Conservation (phyloP, 2,888 invertebrate species). For the Emmelina monodactyla region DNA sequence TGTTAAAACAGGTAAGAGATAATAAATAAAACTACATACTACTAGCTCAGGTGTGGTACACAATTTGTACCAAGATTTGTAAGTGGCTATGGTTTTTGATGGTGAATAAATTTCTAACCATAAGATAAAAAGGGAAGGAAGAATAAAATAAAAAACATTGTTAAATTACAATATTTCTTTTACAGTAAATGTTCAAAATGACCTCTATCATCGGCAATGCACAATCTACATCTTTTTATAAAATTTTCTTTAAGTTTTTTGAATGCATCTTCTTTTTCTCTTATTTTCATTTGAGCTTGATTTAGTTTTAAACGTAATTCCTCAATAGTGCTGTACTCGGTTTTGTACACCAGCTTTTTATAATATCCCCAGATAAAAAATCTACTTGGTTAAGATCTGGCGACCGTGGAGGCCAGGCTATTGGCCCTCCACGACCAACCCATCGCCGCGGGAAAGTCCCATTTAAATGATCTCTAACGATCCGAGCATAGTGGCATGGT, state of each 20-base stretch:
- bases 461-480: slow-evolving; percentile 7
- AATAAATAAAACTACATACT: too few relatives aligned
- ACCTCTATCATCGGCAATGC: not conserved
- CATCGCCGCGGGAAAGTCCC: slow-evolving; percentile 11
- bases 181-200: not conserved
- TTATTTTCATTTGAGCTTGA: not conserved
- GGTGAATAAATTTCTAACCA: too few relatives aligned
- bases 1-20: too few relatives aligned
- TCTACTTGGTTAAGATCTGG: slow-evolving; percentile 14
- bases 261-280: slow-evolving; percentile 2
- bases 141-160: too few relatives aligned
- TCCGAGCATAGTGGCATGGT: slow-evolving; percentile 6
- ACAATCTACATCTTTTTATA: slow-evolving; percentile 1
- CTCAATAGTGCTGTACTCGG: not conserved
- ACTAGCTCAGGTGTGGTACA: too few relatives aligned
- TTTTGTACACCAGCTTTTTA: slow-evolving; percentile 6
- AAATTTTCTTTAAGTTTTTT: not conserved
- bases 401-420: slow-evolving; percentile 12
- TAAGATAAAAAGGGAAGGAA: too few relatives aligned
- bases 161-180: too few relatives aligned
- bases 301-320: not conserved
- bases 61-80: too few relatives aligned
- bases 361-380: slow-evolving; percentile 10
- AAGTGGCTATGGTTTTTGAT: too few relatives aligned
- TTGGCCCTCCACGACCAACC: slow-evolving; percentile 15